A percentile compares a stretch with the other conserved stretches of the same genome.
Evolutionary conservation across 2,797 vertebrate species (phyloP).

Genomic region (Salmo trutta): DNA sequence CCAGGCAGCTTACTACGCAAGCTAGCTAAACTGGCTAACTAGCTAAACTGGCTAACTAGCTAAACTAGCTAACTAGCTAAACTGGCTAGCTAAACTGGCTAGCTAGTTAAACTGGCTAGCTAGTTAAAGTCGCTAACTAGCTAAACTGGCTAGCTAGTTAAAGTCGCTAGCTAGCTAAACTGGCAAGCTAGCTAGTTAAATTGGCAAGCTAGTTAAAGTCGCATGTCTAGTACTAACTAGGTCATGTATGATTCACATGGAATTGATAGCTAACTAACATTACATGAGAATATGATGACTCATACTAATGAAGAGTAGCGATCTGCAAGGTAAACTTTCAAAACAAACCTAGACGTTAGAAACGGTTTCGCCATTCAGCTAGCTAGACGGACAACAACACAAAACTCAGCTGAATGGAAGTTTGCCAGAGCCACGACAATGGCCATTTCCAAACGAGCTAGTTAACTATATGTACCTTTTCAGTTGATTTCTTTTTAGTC

Average conservation of each 20-base stretch:
- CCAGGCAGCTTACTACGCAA: not conserved
- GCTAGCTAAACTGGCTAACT: not conserved
- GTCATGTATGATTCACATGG: not conserved
- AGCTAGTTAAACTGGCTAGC: too few species aligned
- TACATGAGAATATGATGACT: not conserved
- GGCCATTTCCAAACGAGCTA: not conserved
- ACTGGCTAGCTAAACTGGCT: not conserved
- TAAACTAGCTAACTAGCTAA: not conserved
- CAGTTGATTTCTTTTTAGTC: slow-evolving; percentile 83
- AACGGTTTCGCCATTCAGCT: not conserved
- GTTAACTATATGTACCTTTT: slow-evolving; percentile 78
- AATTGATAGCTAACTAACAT: not conserved
- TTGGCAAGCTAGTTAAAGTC: not conserved
- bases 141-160: not conserved
- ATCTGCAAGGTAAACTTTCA: not conserved
- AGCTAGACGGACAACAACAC: not conserved
- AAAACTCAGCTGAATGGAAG: not conserved
- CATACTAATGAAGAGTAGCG: not conserved
- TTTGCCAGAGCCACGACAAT: not conserved
- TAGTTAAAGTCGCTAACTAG: too few species aligned
- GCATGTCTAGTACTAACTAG: not conserved
- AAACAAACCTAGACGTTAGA: not conserved
- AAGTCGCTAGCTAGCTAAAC: not conserved
- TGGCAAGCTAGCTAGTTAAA: too few species aligned
- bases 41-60: not conserved